phyloP scores from a whole-genome alignment of 2,797 vertebrate genomes.

The Diplodus puntazzo region DNA sequence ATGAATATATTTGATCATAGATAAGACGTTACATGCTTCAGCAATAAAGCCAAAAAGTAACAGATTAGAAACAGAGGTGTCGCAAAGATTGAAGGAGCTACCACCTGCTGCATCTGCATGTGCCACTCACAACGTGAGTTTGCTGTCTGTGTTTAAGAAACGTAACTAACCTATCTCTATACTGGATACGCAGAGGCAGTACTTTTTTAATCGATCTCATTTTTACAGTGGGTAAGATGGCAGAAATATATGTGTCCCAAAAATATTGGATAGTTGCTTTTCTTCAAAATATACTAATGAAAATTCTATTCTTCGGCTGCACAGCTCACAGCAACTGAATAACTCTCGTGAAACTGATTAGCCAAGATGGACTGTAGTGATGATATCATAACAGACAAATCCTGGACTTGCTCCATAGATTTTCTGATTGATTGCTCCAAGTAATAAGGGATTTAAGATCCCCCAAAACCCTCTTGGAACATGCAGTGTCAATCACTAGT shows the following conservation, averaged over 20 bases:
- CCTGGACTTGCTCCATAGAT: background rate
- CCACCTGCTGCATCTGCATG: too few relatives aligned
- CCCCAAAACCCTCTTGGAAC: background rate
- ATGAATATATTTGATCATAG: too few relatives aligned
- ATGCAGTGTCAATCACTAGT: background rate
- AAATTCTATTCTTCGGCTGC: background rate
- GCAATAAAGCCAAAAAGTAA: too few relatives aligned
- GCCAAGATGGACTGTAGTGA: background rate
- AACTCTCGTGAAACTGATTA: background rate
- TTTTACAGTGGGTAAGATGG: background rate
- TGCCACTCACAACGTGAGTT: too few relatives aligned
- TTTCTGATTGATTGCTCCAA: conserved; percentile 7
- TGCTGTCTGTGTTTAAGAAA: too few relatives aligned
- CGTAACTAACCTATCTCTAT: background rate
- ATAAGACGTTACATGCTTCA: too few relatives aligned
- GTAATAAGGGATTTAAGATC: conserved; percentile 1
- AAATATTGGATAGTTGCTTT: background rate
- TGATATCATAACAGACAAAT: conserved; percentile 8
- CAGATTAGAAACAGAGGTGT: too few relatives aligned
- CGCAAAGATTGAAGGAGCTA: too few relatives aligned
- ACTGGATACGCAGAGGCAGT: background rate
- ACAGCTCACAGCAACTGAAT: too few relatives aligned
- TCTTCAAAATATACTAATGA: background rate
- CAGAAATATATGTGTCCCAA: background rate
- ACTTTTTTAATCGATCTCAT: background rate